phyloP scores from a whole-genome alignment of 2,113 vertebrate species.

The Crocuta crocuta region DNA sequence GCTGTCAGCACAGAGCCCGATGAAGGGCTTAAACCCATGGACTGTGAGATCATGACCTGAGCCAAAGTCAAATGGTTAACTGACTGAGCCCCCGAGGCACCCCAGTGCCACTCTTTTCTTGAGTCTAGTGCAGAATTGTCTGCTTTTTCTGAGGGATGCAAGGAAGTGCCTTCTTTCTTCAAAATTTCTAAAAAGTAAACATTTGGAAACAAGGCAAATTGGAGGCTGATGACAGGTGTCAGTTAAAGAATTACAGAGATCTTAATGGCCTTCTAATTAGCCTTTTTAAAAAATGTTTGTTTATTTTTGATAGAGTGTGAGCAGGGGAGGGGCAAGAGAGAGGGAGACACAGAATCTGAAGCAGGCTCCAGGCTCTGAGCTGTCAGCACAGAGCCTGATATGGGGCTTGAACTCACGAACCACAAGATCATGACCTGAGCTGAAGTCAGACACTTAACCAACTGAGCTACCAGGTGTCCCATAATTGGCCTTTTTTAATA shows the following conservation, averaged over 20 bases:
- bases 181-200: background rate
- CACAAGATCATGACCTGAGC: background rate
- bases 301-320: background rate
- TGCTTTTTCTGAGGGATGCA: background rate
- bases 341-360: background rate
- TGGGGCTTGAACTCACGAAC: background rate
- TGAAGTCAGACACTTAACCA: accelerated
- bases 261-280: background rate
- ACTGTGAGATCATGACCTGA: too few species aligned
- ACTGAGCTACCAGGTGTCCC: background rate
- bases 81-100: too few species aligned
- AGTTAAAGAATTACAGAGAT: background rate
- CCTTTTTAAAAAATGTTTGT: background rate
- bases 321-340: background rate
- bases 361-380: background rate
- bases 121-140: background rate
- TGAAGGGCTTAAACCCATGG: too few species aligned
- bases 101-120: background rate
- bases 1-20: too few species aligned
- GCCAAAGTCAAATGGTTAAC: too few species aligned
- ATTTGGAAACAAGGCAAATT: background rate
- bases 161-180: background rate
- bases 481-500: background rate
- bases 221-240: background rate
- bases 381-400: background rate